These are phyloP conservation scores for Oxyura jamaicensis DNA, from an alignment of 2,113 vertebrate genomes.

Conservation along the genomic window DNA sequence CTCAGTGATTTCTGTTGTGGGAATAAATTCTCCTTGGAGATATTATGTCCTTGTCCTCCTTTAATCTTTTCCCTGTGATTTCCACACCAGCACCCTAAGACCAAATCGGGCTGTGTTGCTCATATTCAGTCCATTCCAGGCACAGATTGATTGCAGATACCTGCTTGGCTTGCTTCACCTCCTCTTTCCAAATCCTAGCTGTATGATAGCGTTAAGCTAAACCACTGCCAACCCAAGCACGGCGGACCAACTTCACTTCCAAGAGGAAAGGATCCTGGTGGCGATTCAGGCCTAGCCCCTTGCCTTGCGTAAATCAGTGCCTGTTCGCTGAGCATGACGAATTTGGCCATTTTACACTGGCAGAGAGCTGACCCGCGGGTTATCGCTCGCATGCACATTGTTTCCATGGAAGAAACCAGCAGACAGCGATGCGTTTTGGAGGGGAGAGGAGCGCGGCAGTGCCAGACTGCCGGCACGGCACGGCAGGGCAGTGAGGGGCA, in stretches of 20 bases:
- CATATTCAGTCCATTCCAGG: background rate
- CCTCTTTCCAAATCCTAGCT: background rate
- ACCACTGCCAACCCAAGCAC: background rate
- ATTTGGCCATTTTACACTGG: background rate
- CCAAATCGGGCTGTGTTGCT: background rate
- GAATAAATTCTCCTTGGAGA: constrained; percentile 24
- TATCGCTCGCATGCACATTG: background rate
- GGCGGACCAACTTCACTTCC: background rate
- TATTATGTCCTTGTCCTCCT: background rate
- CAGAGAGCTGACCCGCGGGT: background rate
- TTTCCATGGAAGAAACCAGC: background rate
- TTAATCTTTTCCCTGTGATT: constrained; percentile 27
- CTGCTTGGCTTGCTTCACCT: background rate
- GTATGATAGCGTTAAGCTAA: background rate
- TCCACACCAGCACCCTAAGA: background rate
- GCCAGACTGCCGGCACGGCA: background rate
- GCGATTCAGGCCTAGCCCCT: background rate
- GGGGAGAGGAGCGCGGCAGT: background rate
- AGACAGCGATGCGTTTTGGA: background rate
- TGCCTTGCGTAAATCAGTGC: background rate
- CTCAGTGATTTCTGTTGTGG: background rate
- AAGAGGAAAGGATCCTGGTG: background rate
- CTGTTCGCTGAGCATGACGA: accelerated
- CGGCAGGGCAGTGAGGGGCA: background rate
- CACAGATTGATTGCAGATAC: background rate